Base-by-base conservation (phyloP, 2,888 invertebrate genomes). In the Ormyrus thymus region DNA sequence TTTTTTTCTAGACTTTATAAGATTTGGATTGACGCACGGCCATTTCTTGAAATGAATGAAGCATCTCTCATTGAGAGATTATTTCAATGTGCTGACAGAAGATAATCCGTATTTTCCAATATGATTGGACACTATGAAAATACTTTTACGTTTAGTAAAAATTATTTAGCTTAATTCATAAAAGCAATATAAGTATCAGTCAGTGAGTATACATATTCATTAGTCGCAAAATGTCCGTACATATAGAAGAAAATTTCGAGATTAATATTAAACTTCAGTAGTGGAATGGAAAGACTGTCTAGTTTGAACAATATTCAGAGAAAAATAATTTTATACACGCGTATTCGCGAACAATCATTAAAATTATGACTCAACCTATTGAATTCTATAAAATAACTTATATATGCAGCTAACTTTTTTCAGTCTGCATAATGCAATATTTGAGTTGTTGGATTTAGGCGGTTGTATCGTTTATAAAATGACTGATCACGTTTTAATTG, bases 161-260 rank as follows among this genome's bases (percentile, higher is more conserved):
- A 78, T 81, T 72, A 78, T 78, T 71, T 69, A 78, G 58, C 76
- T 70, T 65, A 64, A 74, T 61, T 76, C 64, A 76, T 76, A 70
- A 78, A 81, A 75, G 71, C 73, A 76, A 76, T 78, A 81, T 10
- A 78, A 78, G 78, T 78, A 78, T 80, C 77, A 80, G 80, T 80
- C 78, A 78, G 48, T 76, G 55, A 72, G 15, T 77, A 73, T 48
- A 73, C 64, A 61, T 74, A 55, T 74, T 80, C 80, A 78, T 74
- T 69, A 77, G n/a, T 59, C 73, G 29, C 74, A 71, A 78, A 80
- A 80, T 80, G 61, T 76, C 59, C 68, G 61, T 72, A 77, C 56
- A 65, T 65, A 53, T 72, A 59, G 59, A 66, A 66, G 61, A 77
- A 48, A 68, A 66, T 72, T 72, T 72, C 62, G 58, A 79, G 61